phyloP scores from a whole-genome alignment of 2,888 invertebrate species.

The Troides oblongomaculatus region DNA sequence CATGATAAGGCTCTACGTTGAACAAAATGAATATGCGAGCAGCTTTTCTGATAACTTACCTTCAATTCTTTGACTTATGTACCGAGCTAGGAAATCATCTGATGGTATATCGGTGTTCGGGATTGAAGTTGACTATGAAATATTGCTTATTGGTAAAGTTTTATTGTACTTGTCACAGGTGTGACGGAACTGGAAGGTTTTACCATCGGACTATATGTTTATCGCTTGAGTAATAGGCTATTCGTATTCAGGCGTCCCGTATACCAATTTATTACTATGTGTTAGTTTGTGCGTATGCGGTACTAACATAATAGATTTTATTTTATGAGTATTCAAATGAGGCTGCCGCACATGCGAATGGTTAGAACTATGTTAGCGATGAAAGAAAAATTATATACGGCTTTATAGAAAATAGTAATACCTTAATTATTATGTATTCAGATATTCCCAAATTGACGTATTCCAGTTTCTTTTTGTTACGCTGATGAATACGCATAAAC shows the following conservation, averaged over 20 bases:
- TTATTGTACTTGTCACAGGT: conserved; percentile 75
- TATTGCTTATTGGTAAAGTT: conserved; percentile 78
- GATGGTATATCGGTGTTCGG: conserved; percentile 75
- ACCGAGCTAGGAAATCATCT: conserved; percentile 62
- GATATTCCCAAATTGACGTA: conserved; percentile 19
- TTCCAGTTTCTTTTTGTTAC: conserved; percentile 19
- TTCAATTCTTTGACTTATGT: conserved; percentile 66
- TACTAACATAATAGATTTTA: conserved; percentile 30
- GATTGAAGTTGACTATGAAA: conserved; percentile 75
- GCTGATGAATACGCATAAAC: conserved; percentile 11
- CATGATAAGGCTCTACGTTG: conserved; percentile 48
- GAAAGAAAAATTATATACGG: conserved; percentile 28
- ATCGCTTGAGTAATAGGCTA: conserved; percentile 33
- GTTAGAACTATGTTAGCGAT: conserved; percentile 25
- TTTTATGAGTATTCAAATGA: conserved; percentile 32
- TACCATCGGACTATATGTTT: conserved; percentile 52
- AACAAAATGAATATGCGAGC: conserved; percentile 64
- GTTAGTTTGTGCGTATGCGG: conserved; percentile 27
- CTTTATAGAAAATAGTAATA: conserved; percentile 24
- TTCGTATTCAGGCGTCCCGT: conserved; percentile 28
- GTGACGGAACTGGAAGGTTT: conserved; percentile 59
- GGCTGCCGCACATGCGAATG: conserved; percentile 23
- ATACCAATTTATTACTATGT: conserved; percentile 29
- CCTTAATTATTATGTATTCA: conserved; percentile 24
- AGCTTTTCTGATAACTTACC: conserved; percentile 63